phyloP scores from a whole-genome alignment of 1,140 invertebrate genomes.

The Palaemon carinicauda region DNA sequence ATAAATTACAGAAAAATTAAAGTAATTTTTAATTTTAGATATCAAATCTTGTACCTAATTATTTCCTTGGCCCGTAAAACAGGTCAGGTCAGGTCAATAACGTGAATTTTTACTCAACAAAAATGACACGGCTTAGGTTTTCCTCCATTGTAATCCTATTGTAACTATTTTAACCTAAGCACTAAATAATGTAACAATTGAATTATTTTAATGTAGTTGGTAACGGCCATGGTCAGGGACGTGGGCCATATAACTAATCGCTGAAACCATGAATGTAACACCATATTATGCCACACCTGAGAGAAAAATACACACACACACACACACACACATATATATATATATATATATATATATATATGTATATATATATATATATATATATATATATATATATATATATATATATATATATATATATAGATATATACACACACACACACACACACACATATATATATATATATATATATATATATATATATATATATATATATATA shows the following conservation, averaged over 20 bases:
- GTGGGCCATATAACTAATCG: no score
- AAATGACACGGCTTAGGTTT: no score
- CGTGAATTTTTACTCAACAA: no score
- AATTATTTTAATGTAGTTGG: no score
- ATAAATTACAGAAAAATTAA: no score
- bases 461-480: neutral
- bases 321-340: neutral
- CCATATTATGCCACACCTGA: no score
- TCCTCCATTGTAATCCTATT: no score
- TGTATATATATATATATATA: neutral
- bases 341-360: neutral
- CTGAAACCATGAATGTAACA: no score
- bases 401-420: neutral
- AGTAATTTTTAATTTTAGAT: neutral
- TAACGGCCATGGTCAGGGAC: no score
- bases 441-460: neutral
- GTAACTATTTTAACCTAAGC: no score
- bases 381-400: neutral
- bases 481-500: neutral
- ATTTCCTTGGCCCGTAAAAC: neutral
- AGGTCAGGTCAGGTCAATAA: neutral
- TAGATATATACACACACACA: neutral
- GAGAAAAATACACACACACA: neutral
- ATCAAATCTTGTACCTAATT: neutral
- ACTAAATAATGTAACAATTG: no score